Evolutionary conservation across 2,888 invertebrate genomes (phyloP).

Genomic region (Dynastes hyllus): DNA sequence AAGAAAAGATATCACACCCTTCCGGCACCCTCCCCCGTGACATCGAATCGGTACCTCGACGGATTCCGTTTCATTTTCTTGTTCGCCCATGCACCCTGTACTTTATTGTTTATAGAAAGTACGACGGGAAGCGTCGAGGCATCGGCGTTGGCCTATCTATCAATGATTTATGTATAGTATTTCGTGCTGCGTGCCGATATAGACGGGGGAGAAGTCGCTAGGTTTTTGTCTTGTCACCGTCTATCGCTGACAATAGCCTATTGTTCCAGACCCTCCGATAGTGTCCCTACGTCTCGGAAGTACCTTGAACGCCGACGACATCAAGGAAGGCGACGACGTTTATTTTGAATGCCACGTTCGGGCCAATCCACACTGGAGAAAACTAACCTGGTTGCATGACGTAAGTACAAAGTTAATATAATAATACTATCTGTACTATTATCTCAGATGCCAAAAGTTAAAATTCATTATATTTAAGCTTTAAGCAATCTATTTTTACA

Average conservation of each 20-base stretch:
- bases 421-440: background rate
- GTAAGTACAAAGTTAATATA: conserved; percentile 75
- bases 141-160: conserved; percentile 59
- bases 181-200: conserved; percentile 5
- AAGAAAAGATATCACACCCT: conserved; percentile 17
- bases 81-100: conserved; percentile 22
- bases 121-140: conserved; percentile 3
- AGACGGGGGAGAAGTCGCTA: conserved; percentile 12
- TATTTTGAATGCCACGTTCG: conserved; percentile 95
- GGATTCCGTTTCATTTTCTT: conserved; percentile 31
- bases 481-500: no score
- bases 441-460: background rate
- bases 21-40: background rate
- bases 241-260: conserved; percentile 57
- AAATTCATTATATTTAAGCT: no score
- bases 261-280: conserved; percentile 86
- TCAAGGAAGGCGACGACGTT: conserved; percentile 94
- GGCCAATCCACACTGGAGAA: conserved; percentile 89
- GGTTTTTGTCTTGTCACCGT: conserved; percentile 39
- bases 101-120: conserved; percentile 37
- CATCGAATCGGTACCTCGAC: conserved; percentile 9
- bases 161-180: conserved; percentile 60
- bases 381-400: conserved; percentile 90
- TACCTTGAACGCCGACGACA: conserved; percentile 88
- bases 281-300: conserved; percentile 88